These are phyloP conservation scores for Halichoeres trimaculatus DNA, from an alignment of 2,113 vertebrate genomes.

Conservation along the genomic window DNA sequence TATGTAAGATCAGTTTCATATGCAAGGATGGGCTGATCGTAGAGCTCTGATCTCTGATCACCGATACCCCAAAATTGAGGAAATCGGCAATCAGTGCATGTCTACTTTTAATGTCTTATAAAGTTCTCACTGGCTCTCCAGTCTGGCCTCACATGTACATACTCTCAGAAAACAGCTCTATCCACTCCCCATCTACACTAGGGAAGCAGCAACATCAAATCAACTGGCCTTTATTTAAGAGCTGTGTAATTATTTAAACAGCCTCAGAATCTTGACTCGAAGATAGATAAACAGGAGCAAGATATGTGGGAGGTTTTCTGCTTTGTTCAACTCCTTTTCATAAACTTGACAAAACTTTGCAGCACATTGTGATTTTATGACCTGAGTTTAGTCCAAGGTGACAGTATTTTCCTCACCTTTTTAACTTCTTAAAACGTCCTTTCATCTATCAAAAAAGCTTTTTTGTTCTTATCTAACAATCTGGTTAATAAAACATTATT, in stretches of 20 bases:
- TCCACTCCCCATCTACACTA: slow-evolving; percentile 44
- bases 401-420: no score
- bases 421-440: no score
- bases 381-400: background rate
- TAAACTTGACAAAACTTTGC: background rate
- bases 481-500: no score
- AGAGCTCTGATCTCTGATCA: no score
- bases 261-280: slow-evolving; percentile 26
- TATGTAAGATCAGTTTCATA: no score
- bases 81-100: no score
- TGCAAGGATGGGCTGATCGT: no score
- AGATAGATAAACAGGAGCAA: background rate
- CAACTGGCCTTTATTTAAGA: slow-evolving; percentile 41
- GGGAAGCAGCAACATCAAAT: slow-evolving; percentile 36
- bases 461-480: no score
- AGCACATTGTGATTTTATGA: slow-evolving; percentile 5
- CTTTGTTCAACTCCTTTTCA: background rate
- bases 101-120: slow-evolving; percentile 26
- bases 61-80: no score
- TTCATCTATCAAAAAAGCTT: no score
- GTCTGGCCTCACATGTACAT: slow-evolving; percentile 23
- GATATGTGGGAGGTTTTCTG: slow-evolving; percentile 16
- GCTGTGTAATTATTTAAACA: slow-evolving; percentile 36
- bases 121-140: slow-evolving; percentile 26
- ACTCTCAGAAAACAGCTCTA: slow-evolving; percentile 48